A percentile compares a stretch with the other conserved stretches of the same genome.
Evolutionary conservation across 2,113 vertebrate species (phyloP).

Genomic region (Dinomys branickii): DNA sequence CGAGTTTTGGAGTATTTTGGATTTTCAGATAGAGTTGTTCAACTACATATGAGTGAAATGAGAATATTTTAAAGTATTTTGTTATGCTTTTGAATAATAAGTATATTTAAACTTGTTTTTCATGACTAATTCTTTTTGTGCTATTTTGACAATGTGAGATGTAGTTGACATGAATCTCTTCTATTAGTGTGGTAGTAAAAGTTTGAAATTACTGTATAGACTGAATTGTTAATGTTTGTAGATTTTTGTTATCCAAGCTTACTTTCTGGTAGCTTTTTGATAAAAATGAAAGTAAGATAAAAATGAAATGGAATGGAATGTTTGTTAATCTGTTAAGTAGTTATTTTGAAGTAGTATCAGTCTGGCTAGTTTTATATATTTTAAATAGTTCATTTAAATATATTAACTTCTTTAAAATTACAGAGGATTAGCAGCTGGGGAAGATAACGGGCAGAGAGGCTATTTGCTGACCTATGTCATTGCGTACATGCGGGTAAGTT

Average conservation of each 20-base stretch:
- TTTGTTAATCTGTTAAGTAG: constrained; percentile 34
- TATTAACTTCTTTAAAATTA: constrained; percentile 88
- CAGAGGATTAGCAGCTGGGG: constrained; percentile 98
- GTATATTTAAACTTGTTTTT: constrained; percentile 22
- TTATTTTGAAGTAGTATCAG: neutral
- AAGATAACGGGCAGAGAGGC: constrained; percentile 99
- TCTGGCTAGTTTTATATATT: constrained; percentile 49
- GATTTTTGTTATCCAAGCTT: constrained; percentile 40
- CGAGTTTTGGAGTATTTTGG: neutral
- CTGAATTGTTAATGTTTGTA: constrained; percentile 38
- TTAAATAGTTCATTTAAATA: constrained; percentile 60
- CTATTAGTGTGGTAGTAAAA: constrained; percentile 40
- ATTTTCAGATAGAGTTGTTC: neutral
- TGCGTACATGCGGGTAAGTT: constrained; percentile 97
- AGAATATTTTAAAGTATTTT: constrained; percentile 38
- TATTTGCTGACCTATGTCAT: constrained; percentile 99
- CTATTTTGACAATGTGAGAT: constrained; percentile 8
- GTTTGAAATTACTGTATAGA: constrained; percentile 60
- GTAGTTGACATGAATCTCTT: constrained; percentile 24
- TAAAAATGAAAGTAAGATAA: constrained; percentile 52
- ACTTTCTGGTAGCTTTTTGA: constrained; percentile 39
- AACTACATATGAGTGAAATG: neutral
- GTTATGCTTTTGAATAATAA: neutral
- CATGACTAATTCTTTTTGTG: constrained; percentile 18
- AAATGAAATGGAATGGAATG: constrained; percentile 16